Evolutionary conservation across 2,888 invertebrate species (phyloP).

Genomic region (Lucinisca nassula): DNA sequence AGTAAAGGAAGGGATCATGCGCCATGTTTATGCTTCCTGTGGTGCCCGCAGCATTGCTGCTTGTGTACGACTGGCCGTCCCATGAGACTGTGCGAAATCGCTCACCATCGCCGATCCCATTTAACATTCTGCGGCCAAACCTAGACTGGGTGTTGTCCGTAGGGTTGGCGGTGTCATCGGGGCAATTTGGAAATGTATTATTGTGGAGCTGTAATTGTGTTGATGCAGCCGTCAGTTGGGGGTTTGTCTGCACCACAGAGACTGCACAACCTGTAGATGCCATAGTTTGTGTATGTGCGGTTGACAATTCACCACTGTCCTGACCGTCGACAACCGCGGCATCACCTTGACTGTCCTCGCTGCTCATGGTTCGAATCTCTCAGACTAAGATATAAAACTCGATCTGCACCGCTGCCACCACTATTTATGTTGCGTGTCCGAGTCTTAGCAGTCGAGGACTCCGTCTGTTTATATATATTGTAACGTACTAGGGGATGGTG

Average conservation of each 20-base stretch:
- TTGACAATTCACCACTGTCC: background rate
- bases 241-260: background rate
- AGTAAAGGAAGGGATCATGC: background rate
- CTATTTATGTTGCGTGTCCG: background rate
- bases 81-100: background rate
- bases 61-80: background rate
- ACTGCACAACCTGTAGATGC: background rate
- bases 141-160: too few relatives aligned
- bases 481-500: too few relatives aligned
- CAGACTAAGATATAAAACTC: background rate
- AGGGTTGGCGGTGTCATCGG: background rate
- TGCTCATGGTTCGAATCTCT: background rate
- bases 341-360: background rate
- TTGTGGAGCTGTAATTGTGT: background rate
- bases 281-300: background rate
- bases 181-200: background rate
- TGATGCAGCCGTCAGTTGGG: background rate
- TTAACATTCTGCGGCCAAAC: too few relatives aligned
- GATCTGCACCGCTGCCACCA: background rate
- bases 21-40: background rate
- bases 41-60: background rate
- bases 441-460: too few relatives aligned
- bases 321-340: background rate
- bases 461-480: too few relatives aligned
- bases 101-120: too few relatives aligned